Percentiles rank a stretch among this genome's conserved stretches.
These are phyloP conservation scores for Andrena flavipes DNA, from an alignment of 2,888 invertebrate genomes.

Conservation along the genomic window DNA sequence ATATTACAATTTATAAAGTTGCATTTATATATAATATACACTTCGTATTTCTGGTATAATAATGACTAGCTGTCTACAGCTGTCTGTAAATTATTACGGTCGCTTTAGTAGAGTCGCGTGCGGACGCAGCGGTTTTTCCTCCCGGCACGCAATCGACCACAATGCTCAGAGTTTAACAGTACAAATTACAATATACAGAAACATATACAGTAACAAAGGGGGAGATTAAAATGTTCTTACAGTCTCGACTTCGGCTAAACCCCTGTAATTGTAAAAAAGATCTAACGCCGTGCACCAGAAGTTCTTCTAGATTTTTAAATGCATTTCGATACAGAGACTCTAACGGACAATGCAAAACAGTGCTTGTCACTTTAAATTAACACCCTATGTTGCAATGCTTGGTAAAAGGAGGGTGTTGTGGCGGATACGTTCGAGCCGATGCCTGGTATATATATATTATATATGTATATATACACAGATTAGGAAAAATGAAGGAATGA, in stretches of 20 bases:
- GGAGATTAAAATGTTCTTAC: slow-evolving; percentile 41
- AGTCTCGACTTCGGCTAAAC: slow-evolving; percentile 27
- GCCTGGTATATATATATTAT: slow-evolving; percentile 11
- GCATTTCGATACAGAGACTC: slow-evolving; percentile 32
- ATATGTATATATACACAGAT: slow-evolving; percentile 24
- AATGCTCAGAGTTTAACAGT: background rate
- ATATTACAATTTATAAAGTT: slow-evolving; percentile 47
- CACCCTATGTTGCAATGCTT: background rate
- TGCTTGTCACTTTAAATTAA: background rate
- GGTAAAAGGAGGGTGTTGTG: slow-evolving; percentile 4
- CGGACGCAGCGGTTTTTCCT: background rate
- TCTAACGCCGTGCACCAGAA: slow-evolving; percentile 18
- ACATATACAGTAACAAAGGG: slow-evolving; percentile 19
- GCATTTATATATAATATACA: slow-evolving; percentile 43
- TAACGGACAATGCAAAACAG: slow-evolving; percentile 19
- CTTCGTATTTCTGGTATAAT: slow-evolving; percentile 36
- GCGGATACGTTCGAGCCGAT: background rate
- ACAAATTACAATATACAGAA: slow-evolving; percentile 6
- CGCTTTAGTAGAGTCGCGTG: slow-evolving; percentile 11
- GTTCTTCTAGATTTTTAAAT: slow-evolving; percentile 28
- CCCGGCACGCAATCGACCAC: slow-evolving; percentile 1
- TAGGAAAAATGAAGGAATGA: slow-evolving; percentile 19
- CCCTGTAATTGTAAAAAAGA: slow-evolving; percentile 50
- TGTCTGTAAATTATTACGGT: slow-evolving; percentile 51
- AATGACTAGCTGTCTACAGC: slow-evolving; percentile 61